Evolutionary conservation across 2,797 vertebrate species (phyloP), one percentile per base, ranked within the genome.

Genomic region (Pangasius larnaudii): DNA sequence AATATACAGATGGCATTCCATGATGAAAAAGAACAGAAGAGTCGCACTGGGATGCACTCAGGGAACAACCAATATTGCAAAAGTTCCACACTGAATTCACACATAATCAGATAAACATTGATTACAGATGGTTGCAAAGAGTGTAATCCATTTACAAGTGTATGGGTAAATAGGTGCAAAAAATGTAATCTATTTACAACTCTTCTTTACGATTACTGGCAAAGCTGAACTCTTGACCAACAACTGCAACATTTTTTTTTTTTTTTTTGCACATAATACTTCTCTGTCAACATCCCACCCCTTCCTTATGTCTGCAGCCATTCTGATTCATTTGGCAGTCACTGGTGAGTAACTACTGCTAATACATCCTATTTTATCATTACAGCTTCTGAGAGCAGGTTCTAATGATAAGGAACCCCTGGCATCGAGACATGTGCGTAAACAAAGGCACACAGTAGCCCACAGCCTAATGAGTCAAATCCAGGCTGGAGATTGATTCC

Each of bases 381-480:
- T 82, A 71, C 42, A 89, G 71, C 53, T 83, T 78, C 33, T 16
- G 33, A 81, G 61, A 75, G 63, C 49, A 59, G 85, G 85, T 88
- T 83, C 87, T 84, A 86, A 89, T 72, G 42, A 81, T 84, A 58
- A 79, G 89, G 36, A 61, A 39, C 27, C 22, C 53, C 27, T 33
- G 61, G 87, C 72, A 75, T 78, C 24, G n/a, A 88, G 77, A 89
- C 75, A 69, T 86, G 22, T 89, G 49, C 39, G 77, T 86, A 86
- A 49, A 88, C 36, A 71, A 87, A 56, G 42, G 58, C 84, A 87
- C 75, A 87, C 80, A 84, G 36, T 19, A 75, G 69, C 79, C 67
- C 85, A 53, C 88, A 30, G 74, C 33, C 19, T 49, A 82, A 83
- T 90, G 90, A 91, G 89, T 92, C 91, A 92, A 86, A 88, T 71